Evolutionary conservation across 2,888 invertebrate species (phyloP), one percentile per base, ranked within the genome.

Genomic region (Acrobasis suavella): DNA sequence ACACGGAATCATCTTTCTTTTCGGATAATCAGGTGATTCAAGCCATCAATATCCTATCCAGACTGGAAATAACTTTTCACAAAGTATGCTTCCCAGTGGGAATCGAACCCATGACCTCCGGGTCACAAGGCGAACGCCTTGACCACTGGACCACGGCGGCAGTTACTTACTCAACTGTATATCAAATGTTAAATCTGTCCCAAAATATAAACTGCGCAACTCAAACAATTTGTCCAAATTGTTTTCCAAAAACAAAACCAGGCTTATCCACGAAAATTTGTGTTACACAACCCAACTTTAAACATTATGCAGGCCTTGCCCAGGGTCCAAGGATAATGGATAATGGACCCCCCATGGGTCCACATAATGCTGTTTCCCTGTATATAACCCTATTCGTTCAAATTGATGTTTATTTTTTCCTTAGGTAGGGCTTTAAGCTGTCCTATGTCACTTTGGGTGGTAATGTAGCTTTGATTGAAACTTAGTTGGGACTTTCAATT

Each of bases 321-420:
- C 42, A 12, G 46, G 46, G 14, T 46, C 46, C 46, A 46, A 14
- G 46, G 46, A 46, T 46, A 46, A 46, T 46, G 46, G 42, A 10
- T 9, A 50, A 50, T 14, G 15, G 50, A 50, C 32, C 32, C 46
- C 46, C 14, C n/a, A 22, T 3, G 37, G 52, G 52, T 32, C 52
- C 9, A 17, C 32, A 14, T 6, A 37, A 37, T 37, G 52, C n/a
- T n/a, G 52, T 32, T 52, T 52, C 7, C 52, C 10, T 52, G 52
- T 52, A 52, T n/a, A n/a, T n/a, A n/a, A n/a, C n/a, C n/a, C n/a
- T n/a, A n/a, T 52, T 52, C 32, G 14, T 37, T 32, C 22, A 32
- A 52, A 52, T 52, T 52, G n/a, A 52, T 52, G 22, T 37, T 52
- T 52, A 52, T 32, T 52, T 52, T 52, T 52, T 14, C 37, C 14